phyloP scores from a whole-genome alignment of 2,888 invertebrate species.

The Incurvaria masculella region DNA sequence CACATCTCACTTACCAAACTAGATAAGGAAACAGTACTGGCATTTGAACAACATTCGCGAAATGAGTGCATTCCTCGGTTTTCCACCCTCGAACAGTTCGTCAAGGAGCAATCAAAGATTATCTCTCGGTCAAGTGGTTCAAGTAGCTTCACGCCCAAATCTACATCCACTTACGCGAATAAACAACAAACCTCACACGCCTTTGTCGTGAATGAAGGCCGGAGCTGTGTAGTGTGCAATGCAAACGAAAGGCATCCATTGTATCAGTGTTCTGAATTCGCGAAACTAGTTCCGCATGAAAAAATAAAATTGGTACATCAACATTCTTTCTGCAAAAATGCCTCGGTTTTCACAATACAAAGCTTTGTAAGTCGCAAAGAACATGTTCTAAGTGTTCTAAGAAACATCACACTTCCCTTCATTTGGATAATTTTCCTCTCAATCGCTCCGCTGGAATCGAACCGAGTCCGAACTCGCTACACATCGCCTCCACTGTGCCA shows the following conservation, averaged over 20 bases:
- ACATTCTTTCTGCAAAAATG: not conserved
- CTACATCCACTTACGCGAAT: not conserved
- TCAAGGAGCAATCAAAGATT: not conserved
- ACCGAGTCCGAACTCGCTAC: not conserved
- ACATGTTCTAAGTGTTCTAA: not conserved
- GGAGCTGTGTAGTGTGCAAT: not conserved
- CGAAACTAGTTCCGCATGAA: not conserved
- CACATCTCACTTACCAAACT: slow-evolving; percentile 12
- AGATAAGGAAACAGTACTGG: slow-evolving; percentile 14
- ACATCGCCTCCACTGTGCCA: too few species aligned
- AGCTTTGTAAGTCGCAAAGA: not conserved
- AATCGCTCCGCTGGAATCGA: not conserved
- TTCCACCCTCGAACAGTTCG: not conserved
- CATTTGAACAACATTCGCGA: not conserved
- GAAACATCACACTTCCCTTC: not conserved
- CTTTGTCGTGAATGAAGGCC: not conserved
- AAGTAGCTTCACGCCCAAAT: not conserved
- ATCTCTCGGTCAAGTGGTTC: not conserved
- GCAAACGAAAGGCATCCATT: not conserved
- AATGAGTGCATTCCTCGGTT: not conserved
- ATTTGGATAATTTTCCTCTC: not conserved
- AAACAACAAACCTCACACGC: not conserved
- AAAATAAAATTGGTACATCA: not conserved
- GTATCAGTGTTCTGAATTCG: not conserved
- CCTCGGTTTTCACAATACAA: not conserved